Evolutionary conservation across 2,113 vertebrate genomes (phyloP), one percentile per base, ranked within the genome.

Genomic region (Oncorhynchus gorbuscha): DNA sequence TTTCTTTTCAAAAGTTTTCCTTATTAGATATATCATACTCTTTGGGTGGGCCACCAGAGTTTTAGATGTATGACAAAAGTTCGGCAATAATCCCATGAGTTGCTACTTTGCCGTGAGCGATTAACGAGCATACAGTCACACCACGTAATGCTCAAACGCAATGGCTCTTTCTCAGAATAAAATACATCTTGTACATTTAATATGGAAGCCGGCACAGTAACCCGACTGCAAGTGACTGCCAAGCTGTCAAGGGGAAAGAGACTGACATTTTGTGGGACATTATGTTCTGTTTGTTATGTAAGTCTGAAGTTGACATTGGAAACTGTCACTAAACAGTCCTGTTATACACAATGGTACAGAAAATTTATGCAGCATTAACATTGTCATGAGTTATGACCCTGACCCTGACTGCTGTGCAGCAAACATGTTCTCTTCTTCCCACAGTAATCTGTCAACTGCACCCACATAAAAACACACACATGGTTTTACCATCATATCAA

Each of bases 111-210:
- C 81, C 72, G 73, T 14, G 30, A 71, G 78, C 82, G 75, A 61
- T 76, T 82, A 84, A 86, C 86, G 51, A 79, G 77, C 84, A 81
- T 26, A 74, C 59, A 81, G 79, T 13, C 62, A 62, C 16, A 8
- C 59, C 59, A 62, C 5, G 9, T 22, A 8, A 62, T 62, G 5
- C 7, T 62, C 59, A 62, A 55, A 55, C 4, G 11, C n/a, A 62
- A 45, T 62, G 18, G 59, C 7, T 45, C 39, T 45, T 14, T 58
- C 55, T 58, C 55, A 20, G 55, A 14, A 58, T 58, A 20, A 14
- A 14, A 58, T 58, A 20, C 4, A 20, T 18, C 55, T 18, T 7
- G 55, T 18, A 6, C 55, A 20, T 58, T 58, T 58, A 58, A 20
- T 18, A 58, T 18, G 55, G 20, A 20, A 62, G 16, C 59, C 55